Conservation (phyloP, 2,888 invertebrate genomes). For the Lucinisca nassula region DNA sequence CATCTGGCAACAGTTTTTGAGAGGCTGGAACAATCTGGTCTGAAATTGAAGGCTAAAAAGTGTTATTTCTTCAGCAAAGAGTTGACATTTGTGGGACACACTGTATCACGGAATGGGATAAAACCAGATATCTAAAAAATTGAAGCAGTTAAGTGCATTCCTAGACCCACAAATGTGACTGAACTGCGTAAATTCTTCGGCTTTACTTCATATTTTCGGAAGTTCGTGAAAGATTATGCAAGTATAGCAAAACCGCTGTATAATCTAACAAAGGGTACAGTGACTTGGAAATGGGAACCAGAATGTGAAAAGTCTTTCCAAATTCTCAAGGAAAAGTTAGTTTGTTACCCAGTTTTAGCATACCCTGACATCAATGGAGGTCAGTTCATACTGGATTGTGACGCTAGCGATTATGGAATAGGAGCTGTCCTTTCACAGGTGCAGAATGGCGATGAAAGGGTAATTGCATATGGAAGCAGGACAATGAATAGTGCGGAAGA, state of each 20-base stretch:
- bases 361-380: conserved; percentile 54
- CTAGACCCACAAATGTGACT: conserved; percentile 35
- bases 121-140: conserved; percentile 44
- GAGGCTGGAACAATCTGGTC: conserved; percentile 38
- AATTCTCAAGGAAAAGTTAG: conserved; percentile 27
- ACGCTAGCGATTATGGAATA: conserved; percentile 66
- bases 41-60: conserved; percentile 61
- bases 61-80: conserved; percentile 50
- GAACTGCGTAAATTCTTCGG: conserved; percentile 53
- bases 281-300: no score
- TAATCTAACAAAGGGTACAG: no score
- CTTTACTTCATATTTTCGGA: conserved; percentile 56
- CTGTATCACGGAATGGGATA: conserved; percentile 50
- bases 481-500: conserved; percentile 44
- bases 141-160: conserved; percentile 27
- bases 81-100: conserved; percentile 54
- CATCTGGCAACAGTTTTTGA: conserved; percentile 51
- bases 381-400: conserved; percentile 66
- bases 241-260: conserved; percentile 14
- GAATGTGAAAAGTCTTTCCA: no score
- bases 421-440: conserved; percentile 69
- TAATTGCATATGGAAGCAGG: conserved; percentile 64
- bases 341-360: conserved; percentile 51
- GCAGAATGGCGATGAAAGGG: conserved; percentile 65
- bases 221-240: conserved; percentile 23